Percentiles rank a stretch among this genome's conserved stretches.
phyloP scores from a whole-genome alignment of 1,140 invertebrate species.

The Radopholus similis region DNA sequence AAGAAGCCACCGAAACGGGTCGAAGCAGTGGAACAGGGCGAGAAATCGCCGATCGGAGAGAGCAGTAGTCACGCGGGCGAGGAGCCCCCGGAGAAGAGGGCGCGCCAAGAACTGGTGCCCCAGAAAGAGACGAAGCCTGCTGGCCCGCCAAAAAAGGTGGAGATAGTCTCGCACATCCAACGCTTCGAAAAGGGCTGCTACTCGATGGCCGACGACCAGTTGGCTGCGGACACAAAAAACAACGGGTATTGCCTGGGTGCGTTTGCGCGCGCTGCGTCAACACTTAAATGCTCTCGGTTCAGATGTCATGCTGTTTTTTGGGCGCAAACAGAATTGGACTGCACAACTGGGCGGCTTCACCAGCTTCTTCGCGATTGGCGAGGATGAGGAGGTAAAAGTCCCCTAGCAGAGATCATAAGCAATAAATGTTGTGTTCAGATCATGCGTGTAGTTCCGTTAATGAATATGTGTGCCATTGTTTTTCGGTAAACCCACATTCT shows the following conservation, averaged over 20 bases:
- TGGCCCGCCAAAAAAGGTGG: conserved; percentile 5
- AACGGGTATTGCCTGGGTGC: conserved; percentile 45
- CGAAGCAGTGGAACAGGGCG: not conserved
- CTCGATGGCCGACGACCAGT: conserved; percentile 25
- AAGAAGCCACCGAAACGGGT: conserved; percentile 14
- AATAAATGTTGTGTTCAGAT: conserved; percentile 26
- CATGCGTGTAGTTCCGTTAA: conserved; percentile 29
- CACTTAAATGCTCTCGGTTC: too few species aligned
- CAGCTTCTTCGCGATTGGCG: conserved; percentile 35
- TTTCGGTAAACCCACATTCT: too few species aligned
- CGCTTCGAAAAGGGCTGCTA: conserved; percentile 38
- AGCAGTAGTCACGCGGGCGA: not conserved
- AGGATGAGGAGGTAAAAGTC: conserved; percentile 32
- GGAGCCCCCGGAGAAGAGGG: not conserved
- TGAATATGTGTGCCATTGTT: conserved; percentile 32
- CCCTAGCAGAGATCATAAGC: not conserved
- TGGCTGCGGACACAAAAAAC: conserved; percentile 36
- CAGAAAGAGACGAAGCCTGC: too few species aligned
- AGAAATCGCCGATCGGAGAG: not conserved
- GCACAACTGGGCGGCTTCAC: conserved; percentile 35
- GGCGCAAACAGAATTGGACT: conserved; percentile 20
- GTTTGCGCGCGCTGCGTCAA: too few species aligned
- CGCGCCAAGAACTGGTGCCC: not conserved
- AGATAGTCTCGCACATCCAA: conserved; percentile 32
- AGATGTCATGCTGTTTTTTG: conserved; percentile 43